Percentiles rank a stretch among this genome's conserved stretches.
phyloP scores from a whole-genome alignment of 2,888 invertebrate species.

The Melipona beecheii region DNA sequence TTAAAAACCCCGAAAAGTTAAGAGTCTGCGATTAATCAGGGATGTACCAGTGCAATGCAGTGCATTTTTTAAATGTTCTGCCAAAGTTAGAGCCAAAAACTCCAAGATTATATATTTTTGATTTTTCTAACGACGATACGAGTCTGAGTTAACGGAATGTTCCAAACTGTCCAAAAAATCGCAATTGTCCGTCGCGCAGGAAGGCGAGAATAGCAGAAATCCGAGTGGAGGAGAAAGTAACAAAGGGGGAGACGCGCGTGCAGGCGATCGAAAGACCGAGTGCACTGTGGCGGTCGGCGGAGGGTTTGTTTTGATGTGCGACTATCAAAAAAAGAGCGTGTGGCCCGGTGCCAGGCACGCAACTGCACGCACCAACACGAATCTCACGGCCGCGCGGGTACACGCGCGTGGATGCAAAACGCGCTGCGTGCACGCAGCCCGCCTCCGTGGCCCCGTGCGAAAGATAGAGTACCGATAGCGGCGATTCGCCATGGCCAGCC shows the following conservation, averaged over 20 bases:
- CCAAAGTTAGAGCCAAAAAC: too few relatives aligned
- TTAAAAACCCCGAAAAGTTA: too few relatives aligned
- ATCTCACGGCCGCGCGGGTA: neutral
- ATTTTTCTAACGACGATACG: too few relatives aligned
- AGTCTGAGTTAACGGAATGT: neutral
- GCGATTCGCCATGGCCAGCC: constrained; percentile 65
- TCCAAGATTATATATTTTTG: too few relatives aligned
- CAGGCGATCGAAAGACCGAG: constrained; percentile 21
- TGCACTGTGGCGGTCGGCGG: constrained; percentile 7
- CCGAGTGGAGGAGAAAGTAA: neutral
- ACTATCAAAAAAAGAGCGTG: constrained; percentile 59
- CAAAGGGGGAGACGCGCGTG: neutral
- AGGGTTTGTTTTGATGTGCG: constrained; percentile 75
- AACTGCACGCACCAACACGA: neutral
- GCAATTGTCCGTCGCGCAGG: neutral
- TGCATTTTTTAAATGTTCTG: too few relatives aligned
- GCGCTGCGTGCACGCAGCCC: constrained; percentile 61
- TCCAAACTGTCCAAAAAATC: neutral
- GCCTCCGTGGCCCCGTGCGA: constrained; percentile 57
- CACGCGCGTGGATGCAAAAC: constrained; percentile 53
- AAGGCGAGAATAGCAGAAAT: neutral
- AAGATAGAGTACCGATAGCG: constrained; percentile 74
- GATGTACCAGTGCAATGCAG: too few relatives aligned
- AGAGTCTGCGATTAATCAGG: too few relatives aligned
- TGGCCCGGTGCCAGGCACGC: constrained; percentile 53